Evolutionary conservation across 2,113 vertebrate species (phyloP).

Genomic region (Stigmatopora argus): DNA sequence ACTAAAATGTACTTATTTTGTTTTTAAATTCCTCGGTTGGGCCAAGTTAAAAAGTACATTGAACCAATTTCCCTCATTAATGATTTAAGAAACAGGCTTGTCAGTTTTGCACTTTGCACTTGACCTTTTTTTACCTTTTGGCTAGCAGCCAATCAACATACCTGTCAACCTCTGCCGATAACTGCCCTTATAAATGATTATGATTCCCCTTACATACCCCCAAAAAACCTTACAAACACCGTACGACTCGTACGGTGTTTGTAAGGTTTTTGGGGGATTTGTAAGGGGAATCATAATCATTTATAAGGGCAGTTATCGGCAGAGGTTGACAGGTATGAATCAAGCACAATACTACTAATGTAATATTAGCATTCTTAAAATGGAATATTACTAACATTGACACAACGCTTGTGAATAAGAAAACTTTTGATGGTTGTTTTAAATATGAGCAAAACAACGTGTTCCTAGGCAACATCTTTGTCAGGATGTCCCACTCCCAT

Average conservation of each 20-base stretch:
- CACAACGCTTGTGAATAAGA: background rate
- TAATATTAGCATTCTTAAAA: background rate
- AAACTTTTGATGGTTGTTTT: background rate
- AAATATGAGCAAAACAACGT: background rate
- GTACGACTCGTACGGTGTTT: no score
- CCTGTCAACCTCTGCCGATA: no score
- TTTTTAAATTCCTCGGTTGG: background rate
- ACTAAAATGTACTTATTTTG: background rate
- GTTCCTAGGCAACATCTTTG: background rate
- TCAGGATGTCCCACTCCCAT: slow-evolving; percentile 2
- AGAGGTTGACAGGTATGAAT: no score
- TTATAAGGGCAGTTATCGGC: no score
- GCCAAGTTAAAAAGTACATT: background rate
- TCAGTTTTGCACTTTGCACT: background rate
- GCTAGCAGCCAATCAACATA: background rate
- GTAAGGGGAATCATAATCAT: no score
- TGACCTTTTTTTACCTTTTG: background rate
- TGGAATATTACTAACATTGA: background rate
- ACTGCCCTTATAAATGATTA: no score
- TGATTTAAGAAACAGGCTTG: background rate
- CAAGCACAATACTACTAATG: background rate
- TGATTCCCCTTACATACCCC: no score
- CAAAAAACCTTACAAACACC: no score
- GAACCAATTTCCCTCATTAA: background rate
- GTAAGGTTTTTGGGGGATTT: no score